phyloP scores from a whole-genome alignment of 2,888 invertebrate genomes.

The Vesta saturnalis region DNA sequence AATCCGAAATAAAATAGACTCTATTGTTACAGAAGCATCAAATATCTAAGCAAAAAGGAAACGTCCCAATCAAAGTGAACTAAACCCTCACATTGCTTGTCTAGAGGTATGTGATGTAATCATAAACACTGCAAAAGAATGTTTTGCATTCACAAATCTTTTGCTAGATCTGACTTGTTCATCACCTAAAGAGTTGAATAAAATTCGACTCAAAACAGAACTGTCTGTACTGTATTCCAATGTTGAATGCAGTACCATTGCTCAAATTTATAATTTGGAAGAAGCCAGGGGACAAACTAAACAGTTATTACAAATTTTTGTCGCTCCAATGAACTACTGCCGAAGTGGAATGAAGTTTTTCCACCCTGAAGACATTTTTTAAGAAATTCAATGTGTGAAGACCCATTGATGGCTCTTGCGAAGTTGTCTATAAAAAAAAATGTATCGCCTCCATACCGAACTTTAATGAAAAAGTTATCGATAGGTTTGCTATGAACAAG shows the following conservation, averaged over 20 bases:
- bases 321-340: constrained; percentile 4
- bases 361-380: constrained; percentile 8
- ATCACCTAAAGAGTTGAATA: not conserved
- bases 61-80: too few species aligned
- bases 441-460: not conserved
- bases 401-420: not conserved
- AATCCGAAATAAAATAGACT: too few species aligned
- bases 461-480: constrained; percentile 14
- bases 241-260: not conserved
- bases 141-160: constrained; percentile 15
- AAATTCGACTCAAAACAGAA: too few species aligned
- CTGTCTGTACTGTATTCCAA: not conserved
- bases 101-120: constrained; percentile 16
- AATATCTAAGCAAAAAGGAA: too few species aligned
- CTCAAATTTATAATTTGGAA: constrained; percentile 1
- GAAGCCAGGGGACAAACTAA: not conserved
- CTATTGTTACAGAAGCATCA: too few species aligned
- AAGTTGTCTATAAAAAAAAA: too few species aligned
- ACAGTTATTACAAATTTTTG: constrained; percentile 7
- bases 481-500: constrained; percentile 3
- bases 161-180: not conserved
- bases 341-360: constrained; percentile 18
- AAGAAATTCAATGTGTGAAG: constrained; percentile 5
- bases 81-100: not conserved
- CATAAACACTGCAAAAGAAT: not conserved